Evolutionary conservation across 2,797 vertebrate species (phyloP), one percentile per base, ranked within the genome.

Genomic region (Etheostoma nigrum): DNA sequence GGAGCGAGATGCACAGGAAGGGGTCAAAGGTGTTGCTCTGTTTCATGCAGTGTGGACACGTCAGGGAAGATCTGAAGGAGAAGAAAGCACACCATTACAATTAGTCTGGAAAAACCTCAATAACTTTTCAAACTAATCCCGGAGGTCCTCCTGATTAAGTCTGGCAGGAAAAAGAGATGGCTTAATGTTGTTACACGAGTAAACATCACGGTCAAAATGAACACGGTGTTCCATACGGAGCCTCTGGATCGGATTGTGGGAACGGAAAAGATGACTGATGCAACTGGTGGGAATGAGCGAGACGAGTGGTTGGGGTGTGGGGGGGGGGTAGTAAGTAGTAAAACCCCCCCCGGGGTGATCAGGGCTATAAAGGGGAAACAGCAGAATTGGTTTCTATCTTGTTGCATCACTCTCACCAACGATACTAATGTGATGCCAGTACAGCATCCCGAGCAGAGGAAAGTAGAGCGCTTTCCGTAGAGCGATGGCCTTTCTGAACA

Each of bases 1-100:
- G 98, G 25, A 99, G 94, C 0, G 98, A 99, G 92, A 99, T 96
- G 81, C 98, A 99, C 69, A 98, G 95, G 91, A 99, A 99, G 0
- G 98, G 98, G 82, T 99, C 98, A 0, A 98, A 99, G 72, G 98
- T 99, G 95, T 98, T 98, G 95, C 98, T 99, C 91, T 99, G 98
- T 83, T 97, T 98, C 92, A 93, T 96, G 93, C 98, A 99, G 88
- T 98, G 98, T 3, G 98, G 98, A 73, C 98, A 99, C 0, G 98
- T 99, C 93, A 99, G 93, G 9, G 97, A 99, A 23, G 98, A 99
- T 84, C 98, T 99, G 92, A 11, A 75, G 69, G 73, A 44, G 53
- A 52, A 61, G 23, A 76, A 55, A 79, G 47, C 42, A 77, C 19
- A 72, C 10, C 16, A 30, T 59, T 53, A 72, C 14, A 65, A 10